phyloP scores from a whole-genome alignment of 2,888 invertebrate species.

The Sabatieria punctata region DNA sequence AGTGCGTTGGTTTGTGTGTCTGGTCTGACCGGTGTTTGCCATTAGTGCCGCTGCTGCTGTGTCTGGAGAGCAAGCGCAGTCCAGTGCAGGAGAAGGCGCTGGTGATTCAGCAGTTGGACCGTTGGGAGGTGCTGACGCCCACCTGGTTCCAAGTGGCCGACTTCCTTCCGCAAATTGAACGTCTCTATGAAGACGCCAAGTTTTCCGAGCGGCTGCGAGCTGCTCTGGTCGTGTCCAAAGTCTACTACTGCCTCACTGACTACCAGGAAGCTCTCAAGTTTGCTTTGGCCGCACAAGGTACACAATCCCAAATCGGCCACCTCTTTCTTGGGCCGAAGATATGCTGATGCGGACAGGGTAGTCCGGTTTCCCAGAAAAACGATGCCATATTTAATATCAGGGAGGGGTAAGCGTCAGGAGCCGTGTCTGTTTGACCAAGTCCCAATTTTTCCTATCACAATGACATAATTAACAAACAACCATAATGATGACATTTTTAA shows the following conservation, averaged over 20 bases:
- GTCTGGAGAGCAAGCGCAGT: conserved; percentile 13
- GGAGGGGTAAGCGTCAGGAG: too few relatives aligned
- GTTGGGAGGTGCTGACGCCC: conserved; percentile 16
- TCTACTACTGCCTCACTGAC: conserved; percentile 85
- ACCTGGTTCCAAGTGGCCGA: conserved; percentile 15
- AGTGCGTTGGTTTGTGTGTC: too few relatives aligned
- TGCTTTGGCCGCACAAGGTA: conserved; percentile 89
- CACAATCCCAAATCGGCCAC: too few relatives aligned
- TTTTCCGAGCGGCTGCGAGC: conserved; percentile 77
- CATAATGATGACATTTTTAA: too few relatives aligned
- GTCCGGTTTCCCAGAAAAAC: too few relatives aligned
- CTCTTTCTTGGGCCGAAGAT: too few relatives aligned
- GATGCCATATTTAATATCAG: too few relatives aligned
- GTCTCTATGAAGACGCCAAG: conserved; percentile 74
- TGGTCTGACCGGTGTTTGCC: too few relatives aligned
- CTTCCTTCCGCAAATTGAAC: conserved; percentile 43
- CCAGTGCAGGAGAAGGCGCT: conserved; percentile 15
- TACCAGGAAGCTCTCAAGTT: conserved; percentile 93
- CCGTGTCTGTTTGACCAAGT: too few relatives aligned
- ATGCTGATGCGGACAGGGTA: too few relatives aligned
- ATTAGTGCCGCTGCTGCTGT: conserved; percentile 18
- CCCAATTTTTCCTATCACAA: too few relatives aligned
- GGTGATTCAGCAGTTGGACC: conserved; percentile 20
- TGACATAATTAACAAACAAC: too few relatives aligned
- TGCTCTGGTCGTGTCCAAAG: conserved; percentile 87